phyloP scores from a whole-genome alignment of 2,888 invertebrate species.

The Chrysomela aeneicollis region DNA sequence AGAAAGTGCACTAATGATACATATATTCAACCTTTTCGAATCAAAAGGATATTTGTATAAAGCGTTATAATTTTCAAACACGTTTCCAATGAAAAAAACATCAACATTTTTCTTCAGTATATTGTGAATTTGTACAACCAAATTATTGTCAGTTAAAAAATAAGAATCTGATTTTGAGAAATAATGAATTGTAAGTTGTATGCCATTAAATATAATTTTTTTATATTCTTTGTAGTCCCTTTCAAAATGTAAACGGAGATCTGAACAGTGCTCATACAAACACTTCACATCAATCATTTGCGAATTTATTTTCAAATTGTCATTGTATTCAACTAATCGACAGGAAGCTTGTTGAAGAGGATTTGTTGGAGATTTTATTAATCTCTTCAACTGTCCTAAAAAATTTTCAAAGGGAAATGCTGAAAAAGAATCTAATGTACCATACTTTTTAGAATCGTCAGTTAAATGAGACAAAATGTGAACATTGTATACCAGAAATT shows the following conservation, averaged over 20 bases:
- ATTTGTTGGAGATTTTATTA: slow-evolving; percentile 26
- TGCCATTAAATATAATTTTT: slow-evolving; percentile 14
- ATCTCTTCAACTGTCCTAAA: slow-evolving; percentile 31
- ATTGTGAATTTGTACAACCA: slow-evolving; percentile 20
- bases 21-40: slow-evolving; percentile 10
- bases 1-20: slow-evolving; percentile 8
- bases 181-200: slow-evolving; percentile 18
- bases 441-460: slow-evolving; percentile 37
- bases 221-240: slow-evolving; percentile 21
- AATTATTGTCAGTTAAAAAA: slow-evolving; percentile 17
- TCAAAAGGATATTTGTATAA: slow-evolving; percentile 14
- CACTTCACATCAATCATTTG: slow-evolving; percentile 11
- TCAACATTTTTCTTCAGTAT: slow-evolving; percentile 13
- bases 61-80: slow-evolving; percentile 6
- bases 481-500: slow-evolving; percentile 37
- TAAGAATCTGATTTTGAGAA: slow-evolving; percentile 19
- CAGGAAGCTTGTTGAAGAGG: slow-evolving; percentile 29
- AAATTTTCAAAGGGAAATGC: slow-evolving; percentile 39
- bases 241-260: slow-evolving; percentile 16
- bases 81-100: slow-evolving; percentile 17
- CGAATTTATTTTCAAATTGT: slow-evolving; percentile 12
- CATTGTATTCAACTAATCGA: slow-evolving; percentile 23
- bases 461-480: slow-evolving; percentile 36
- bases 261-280: slow-evolving; percentile 19
- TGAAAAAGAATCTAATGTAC: slow-evolving; percentile 34